Percentiles rank a stretch among this genome's conserved stretches.
Conservation (phyloP, 2,797 vertebrate genomes). For the Diglossa cyanea region DNA sequence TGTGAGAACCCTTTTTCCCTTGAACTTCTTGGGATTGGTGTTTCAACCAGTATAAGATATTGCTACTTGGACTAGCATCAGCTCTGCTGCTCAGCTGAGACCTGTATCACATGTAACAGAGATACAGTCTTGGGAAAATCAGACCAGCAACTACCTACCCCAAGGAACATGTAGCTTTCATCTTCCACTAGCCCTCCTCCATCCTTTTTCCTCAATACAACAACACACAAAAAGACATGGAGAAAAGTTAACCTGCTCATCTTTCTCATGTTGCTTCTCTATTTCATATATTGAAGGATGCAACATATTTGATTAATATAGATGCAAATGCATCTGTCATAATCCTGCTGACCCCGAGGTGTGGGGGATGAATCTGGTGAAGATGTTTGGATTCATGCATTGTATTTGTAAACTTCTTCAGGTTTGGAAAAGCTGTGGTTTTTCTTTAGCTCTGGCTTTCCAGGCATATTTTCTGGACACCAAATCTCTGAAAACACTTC, state of each 20-base stretch:
- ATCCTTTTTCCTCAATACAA: background rate
- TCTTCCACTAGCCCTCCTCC: background rate
- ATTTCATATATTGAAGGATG: background rate
- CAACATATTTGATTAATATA: background rate
- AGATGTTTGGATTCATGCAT: background rate
- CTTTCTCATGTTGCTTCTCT: background rate
- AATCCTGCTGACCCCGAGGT: background rate
- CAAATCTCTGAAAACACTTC: background rate
- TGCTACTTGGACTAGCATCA: background rate
- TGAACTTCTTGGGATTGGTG: background rate
- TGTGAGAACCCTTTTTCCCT: background rate
- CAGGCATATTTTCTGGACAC: background rate
- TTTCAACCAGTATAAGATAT: background rate
- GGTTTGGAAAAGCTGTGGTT: background rate
- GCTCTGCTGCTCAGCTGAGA: background rate
- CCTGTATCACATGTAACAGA: background rate
- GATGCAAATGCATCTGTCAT: background rate
- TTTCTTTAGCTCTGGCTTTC: background rate
- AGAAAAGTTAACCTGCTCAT: background rate
- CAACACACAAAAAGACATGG: fast-evolving
- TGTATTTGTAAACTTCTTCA: background rate
- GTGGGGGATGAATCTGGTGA: background rate
- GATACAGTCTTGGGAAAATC: background rate
- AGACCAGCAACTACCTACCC: background rate
- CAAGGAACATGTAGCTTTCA: background rate